Percentiles rank a stretch among this genome's conserved stretches.
Conservation (phyloP, 2,797 vertebrate species). For the Antennarius maculatus region DNA sequence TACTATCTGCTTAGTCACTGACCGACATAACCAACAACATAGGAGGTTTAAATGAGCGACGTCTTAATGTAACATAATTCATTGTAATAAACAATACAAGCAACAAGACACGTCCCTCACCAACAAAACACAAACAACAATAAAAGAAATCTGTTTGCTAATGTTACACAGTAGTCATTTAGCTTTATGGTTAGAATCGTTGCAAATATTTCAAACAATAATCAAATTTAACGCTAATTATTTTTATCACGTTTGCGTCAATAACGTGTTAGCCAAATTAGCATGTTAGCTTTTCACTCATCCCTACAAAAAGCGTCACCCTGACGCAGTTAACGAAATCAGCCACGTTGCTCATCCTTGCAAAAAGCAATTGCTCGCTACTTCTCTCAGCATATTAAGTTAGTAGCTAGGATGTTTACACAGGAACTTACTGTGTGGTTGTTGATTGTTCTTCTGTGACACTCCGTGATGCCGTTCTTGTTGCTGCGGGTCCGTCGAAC, state of each 20-base stretch:
- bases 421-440: conserved; percentile 25
- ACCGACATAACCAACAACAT: background rate
- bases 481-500: background rate
- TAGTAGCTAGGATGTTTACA: accelerated
- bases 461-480: conserved; percentile 12
- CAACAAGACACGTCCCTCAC: background rate
- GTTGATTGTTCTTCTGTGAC: background rate
- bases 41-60: background rate
- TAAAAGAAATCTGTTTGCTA: accelerated
- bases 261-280: conserved; percentile 50
- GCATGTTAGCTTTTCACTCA: conserved; percentile 45
- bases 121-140: background rate
- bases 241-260: background rate
- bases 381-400: background rate
- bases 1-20: too few relatives aligned
- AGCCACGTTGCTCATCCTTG: background rate
- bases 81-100: too few relatives aligned
- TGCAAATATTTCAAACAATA: accelerated
- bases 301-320: too few relatives aligned
- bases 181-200: accelerated
- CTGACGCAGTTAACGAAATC: conserved; percentile 2
- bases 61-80: background rate
- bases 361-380: background rate
- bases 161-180: accelerated
- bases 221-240: background rate